Percentiles rank a stretch among this genome's conserved stretches.
Evolutionary conservation across 1,140 invertebrate species (phyloP).

Genomic region (Hyposmocoma kahamanoa): DNA sequence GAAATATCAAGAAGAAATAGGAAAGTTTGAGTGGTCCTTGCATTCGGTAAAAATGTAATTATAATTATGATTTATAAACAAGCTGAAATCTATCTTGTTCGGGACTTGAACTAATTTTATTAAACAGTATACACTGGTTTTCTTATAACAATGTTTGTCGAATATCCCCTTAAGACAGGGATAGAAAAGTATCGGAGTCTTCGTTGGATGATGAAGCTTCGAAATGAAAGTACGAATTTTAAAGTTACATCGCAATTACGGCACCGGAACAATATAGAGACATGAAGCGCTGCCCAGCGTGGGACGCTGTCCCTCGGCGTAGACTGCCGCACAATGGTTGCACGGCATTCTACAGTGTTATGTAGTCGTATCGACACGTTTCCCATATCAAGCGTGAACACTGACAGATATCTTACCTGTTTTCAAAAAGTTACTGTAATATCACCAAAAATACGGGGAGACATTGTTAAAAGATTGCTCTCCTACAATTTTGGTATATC

Average conservation of each 20-base stretch:
- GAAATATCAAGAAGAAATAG: slow-evolving; percentile 57
- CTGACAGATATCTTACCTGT: slow-evolving; percentile 58
- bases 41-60: slow-evolving; percentile 32
- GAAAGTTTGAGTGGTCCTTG: slow-evolving; percentile 86
- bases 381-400: slow-evolving; percentile 57
- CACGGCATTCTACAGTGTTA: slow-evolving; percentile 40
- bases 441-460: slow-evolving; percentile 37
- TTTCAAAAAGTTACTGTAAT: slow-evolving; percentile 22
- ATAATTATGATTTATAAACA: slow-evolving; percentile 17
- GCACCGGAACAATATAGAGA: slow-evolving; percentile 50
- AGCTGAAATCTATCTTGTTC: not conserved
- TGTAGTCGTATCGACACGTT: slow-evolving; percentile 33
- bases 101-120: not conserved
- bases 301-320: slow-evolving; percentile 17
- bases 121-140: not conserved
- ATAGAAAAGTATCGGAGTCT: not conserved
- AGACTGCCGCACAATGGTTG: slow-evolving; percentile 23
- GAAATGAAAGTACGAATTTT: slow-evolving; percentile 22
- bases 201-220: slow-evolving; percentile 37
- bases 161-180: not conserved
- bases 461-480: not conserved
- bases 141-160: not conserved
- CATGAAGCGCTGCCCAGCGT: slow-evolving; percentile 40
- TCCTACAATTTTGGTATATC: slow-evolving; percentile 40
- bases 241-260: slow-evolving; percentile 41